phyloP scores from a whole-genome alignment of 2,888 invertebrate genomes.

The Esperia sulphurella region DNA sequence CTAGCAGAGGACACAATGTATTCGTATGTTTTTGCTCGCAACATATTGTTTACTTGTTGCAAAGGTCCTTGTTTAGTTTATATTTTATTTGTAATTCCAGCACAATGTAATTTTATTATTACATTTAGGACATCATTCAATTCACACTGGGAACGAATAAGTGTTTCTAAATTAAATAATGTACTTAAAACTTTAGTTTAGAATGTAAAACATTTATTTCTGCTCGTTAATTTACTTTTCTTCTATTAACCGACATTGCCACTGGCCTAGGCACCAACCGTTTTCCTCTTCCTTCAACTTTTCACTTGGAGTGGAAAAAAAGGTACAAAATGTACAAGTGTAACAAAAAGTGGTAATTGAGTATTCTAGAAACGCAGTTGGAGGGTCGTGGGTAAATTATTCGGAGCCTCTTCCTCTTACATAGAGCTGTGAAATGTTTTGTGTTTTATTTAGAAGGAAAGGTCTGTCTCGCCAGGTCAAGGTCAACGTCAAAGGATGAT shows the following conservation, averaged over 20 bases:
- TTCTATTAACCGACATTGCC: neutral
- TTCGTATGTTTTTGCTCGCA: too few species aligned
- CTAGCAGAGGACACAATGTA: too few species aligned
- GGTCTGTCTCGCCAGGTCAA: too few species aligned
- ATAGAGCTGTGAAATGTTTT: conserved; percentile 27
- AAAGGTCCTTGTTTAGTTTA: too few species aligned
- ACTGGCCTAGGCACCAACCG: neutral
- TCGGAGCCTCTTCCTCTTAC: conserved; percentile 20
- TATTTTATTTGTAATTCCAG: too few species aligned
- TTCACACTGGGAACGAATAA: too few species aligned
- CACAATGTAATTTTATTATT: too few species aligned
- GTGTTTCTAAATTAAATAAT: too few species aligned
- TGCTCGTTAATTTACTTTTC: neutral
- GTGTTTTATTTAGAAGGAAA: conserved; percentile 11
- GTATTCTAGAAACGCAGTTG: conserved; percentile 53
- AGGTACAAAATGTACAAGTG: conserved; percentile 33
- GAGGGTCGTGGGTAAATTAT: conserved; percentile 48
- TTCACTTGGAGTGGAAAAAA: conserved; percentile 20
- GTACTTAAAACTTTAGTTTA: too few species aligned
- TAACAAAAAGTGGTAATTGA: conserved; percentile 61
- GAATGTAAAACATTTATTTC: neutral
- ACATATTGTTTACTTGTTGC: too few species aligned
- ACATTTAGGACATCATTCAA: too few species aligned
- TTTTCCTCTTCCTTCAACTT: neutral
- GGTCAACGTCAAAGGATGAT: too few species aligned